These are phyloP conservation scores for Copidosoma aretas DNA, from an alignment of 2,888 invertebrate genomes.

Conservation along the genomic window DNA sequence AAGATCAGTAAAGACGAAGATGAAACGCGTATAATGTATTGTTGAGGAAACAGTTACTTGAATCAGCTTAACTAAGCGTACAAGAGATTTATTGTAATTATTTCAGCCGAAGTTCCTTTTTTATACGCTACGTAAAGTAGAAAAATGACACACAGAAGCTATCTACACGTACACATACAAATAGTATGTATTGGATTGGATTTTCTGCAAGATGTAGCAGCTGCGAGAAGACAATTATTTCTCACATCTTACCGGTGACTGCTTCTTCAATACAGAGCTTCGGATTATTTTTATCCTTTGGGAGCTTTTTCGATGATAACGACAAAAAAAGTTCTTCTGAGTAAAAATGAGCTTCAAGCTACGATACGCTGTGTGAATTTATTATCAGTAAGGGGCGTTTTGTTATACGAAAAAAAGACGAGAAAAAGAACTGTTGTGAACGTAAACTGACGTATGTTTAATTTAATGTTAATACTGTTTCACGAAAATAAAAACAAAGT, in stretches of 20 bases:
- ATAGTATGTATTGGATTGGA: neutral
- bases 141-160: neutral
- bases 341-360: constrained; percentile 9
- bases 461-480: constrained; percentile 50
- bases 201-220: neutral
- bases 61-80: too few species aligned
- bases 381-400: constrained; percentile 20
- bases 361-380: constrained; percentile 6
- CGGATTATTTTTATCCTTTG: neutral
- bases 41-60: constrained; percentile 29
- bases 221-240: neutral
- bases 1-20: neutral
- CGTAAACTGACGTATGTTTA: constrained; percentile 40
- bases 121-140: constrained; percentile 8
- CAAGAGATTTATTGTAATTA: constrained; percentile 2
- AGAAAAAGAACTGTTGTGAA: constrained; percentile 32
- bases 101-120: constrained; percentile 31
- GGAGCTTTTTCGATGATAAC: too few species aligned
- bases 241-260: too few species aligned
- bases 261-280: neutral
- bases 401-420: constrained; percentile 24
- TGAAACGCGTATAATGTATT: constrained; percentile 10
- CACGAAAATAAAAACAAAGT: constrained; percentile 49
- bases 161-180: neutral
- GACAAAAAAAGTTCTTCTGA: constrained; percentile 4